Evolutionary conservation across 2,888 invertebrate species (phyloP).

Genomic region (Brenthis hecate): DNA sequence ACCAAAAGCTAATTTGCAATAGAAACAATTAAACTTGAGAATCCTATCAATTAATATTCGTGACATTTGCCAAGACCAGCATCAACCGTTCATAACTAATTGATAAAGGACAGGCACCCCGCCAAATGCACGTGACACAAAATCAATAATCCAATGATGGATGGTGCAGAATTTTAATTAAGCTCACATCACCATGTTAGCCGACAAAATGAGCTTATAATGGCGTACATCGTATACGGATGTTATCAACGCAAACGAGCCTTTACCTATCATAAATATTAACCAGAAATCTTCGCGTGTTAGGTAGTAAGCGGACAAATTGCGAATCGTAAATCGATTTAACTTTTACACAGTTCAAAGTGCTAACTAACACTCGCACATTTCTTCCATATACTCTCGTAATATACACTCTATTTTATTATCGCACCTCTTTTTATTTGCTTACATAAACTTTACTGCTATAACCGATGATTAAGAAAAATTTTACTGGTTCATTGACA

Average conservation of each 20-base stretch:
- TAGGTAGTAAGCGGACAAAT: constrained; percentile 26
- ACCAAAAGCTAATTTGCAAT: constrained; percentile 2
- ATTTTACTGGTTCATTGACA: constrained; percentile 42
- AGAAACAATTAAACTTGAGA: constrained; percentile 27
- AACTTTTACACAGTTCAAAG: constrained; percentile 32
- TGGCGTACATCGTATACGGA: constrained; percentile 46
- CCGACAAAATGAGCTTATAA: constrained; percentile 76
- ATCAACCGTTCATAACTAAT: constrained; percentile 59
- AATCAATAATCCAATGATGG: constrained; percentile 77
- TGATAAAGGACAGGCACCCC: constrained; percentile 64
- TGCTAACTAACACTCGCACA: constrained; percentile 24
- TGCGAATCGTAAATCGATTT: constrained; percentile 31
- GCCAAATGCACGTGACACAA: constrained; percentile 73
- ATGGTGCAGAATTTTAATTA: constrained; percentile 78
- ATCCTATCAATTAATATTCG: constrained; percentile 33
- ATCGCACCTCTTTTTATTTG: constrained; percentile 26
- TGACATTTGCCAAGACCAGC: constrained; percentile 42
- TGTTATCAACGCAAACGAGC: constrained; percentile 41
- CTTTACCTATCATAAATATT: constrained; percentile 35
- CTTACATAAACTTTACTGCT: constrained; percentile 32
- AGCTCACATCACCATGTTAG: constrained; percentile 73
- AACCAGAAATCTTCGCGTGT: constrained; percentile 30
- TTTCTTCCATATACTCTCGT: constrained; percentile 25
- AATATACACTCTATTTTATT: constrained; percentile 23
- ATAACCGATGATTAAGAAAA: constrained; percentile 32